A percentile compares a stretch with the other conserved stretches of the same genome.
These are phyloP conservation scores for Geopemphigus sp. DNA, from an alignment of 1,140 invertebrate species.

Conservation along the genomic window DNA sequence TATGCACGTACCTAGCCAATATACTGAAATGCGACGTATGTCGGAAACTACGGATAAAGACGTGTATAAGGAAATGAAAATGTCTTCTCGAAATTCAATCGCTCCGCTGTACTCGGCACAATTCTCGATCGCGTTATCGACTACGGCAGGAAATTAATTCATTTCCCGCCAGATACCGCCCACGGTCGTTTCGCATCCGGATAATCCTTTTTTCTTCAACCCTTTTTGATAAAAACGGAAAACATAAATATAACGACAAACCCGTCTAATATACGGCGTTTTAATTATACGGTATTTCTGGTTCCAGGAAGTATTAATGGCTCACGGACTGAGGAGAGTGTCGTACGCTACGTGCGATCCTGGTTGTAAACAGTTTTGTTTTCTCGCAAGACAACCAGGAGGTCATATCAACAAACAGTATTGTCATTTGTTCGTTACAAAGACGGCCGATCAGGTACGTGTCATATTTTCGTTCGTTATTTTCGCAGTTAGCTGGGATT, in stretches of 20 bases:
- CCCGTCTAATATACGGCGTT: not conserved
- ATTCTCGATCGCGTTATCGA: slow-evolving; percentile 13
- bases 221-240: slow-evolving; percentile 22
- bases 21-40: not conserved
- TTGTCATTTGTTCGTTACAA: slow-evolving; percentile 79
- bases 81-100: slow-evolving; percentile 31
- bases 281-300: not conserved
- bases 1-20: too few relatives aligned
- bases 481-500: not conserved
- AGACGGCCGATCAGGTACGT: slow-evolving; percentile 73
- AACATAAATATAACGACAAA: too few relatives aligned
- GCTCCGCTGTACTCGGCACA: not conserved
- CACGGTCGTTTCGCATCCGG: not conserved
- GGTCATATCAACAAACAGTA: slow-evolving; percentile 73
- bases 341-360: slow-evolving; percentile 85
- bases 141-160: slow-evolving; percentile 30
- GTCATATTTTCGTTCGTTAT: not conserved
- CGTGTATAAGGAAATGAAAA: slow-evolving; percentile 49
- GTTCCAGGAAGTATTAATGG: slow-evolving; percentile 60
- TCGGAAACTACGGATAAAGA: slow-evolving; percentile 11
- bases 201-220: not conserved
- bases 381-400: slow-evolving; percentile 77
- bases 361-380: slow-evolving; percentile 75
- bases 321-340: slow-evolving; percentile 78
- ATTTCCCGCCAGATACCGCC: not conserved